Evolutionary conservation across 2,113 vertebrate species (phyloP).

Genomic region (Halichoerus grypus): DNA sequence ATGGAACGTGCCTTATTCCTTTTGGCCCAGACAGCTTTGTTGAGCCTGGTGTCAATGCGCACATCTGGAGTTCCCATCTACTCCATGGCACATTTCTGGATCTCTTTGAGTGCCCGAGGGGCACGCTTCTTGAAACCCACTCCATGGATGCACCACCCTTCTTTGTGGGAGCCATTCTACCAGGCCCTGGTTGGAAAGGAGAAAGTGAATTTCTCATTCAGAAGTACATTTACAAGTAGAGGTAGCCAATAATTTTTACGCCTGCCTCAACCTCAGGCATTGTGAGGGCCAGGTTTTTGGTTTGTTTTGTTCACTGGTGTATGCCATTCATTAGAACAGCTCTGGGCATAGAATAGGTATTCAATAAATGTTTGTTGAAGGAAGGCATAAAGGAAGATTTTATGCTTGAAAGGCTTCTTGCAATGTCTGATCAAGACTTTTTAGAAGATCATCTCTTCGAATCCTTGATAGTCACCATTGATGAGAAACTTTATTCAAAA

Average conservation of each 20-base stretch:
- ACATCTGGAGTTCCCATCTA: too few relatives aligned
- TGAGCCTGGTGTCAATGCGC: too few relatives aligned
- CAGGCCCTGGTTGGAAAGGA: not conserved
- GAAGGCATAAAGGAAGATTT: conserved; percentile 16
- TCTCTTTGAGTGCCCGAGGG: too few relatives aligned
- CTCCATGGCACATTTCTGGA: too few relatives aligned
- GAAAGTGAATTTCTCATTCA: not conserved
- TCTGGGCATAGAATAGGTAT: not conserved
- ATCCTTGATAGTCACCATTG: not conserved
- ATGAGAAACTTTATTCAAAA: conserved; percentile 31
- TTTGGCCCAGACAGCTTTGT: too few relatives aligned
- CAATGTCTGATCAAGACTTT: not conserved
- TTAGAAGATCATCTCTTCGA: not conserved
- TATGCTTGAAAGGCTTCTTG: not conserved
- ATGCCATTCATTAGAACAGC: not conserved
- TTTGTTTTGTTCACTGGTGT: conserved; percentile 40
- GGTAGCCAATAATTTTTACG: not conserved
- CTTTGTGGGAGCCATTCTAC: too few relatives aligned
- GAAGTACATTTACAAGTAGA: not conserved
- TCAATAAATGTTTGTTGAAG: conserved; percentile 16
- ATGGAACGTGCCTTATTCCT: too few relatives aligned
- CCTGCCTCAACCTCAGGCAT: not conserved
- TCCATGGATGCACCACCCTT: too few relatives aligned
- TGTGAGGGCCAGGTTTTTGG: not conserved
- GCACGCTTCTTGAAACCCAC: too few relatives aligned